Conservation (phyloP, 2,888 invertebrate genomes). For the Luffia ferchaultella region DNA sequence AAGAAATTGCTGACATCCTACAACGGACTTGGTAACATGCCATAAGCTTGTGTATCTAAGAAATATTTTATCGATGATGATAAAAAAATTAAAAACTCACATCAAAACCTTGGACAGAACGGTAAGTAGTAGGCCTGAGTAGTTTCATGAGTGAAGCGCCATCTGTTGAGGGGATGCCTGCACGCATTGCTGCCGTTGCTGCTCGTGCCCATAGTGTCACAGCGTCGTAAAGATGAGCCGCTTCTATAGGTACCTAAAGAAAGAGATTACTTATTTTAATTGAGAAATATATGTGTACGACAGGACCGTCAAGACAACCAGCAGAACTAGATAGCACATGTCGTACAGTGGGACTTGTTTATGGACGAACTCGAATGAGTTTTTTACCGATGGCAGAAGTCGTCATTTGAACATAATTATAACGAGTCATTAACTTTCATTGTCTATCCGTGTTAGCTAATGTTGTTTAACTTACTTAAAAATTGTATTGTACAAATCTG, state of each 20-base stretch:
- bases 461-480: too few relatives aligned
- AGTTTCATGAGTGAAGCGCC: constrained; percentile 78
- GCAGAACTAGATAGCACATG: too few relatives aligned
- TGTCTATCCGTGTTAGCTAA: too few relatives aligned
- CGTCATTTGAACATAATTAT: too few relatives aligned
- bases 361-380: too few relatives aligned
- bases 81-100: constrained; percentile 51
- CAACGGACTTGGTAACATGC: too few relatives aligned
- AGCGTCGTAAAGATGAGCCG: constrained; percentile 87
- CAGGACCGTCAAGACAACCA: not conserved
- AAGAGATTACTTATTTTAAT: not conserved
- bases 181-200: constrained; percentile 74
- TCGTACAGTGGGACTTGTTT: too few relatives aligned
- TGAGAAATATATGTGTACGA: not conserved
- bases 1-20: too few relatives aligned
- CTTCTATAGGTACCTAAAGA: constrained; percentile 78
- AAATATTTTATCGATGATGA: not conserved
- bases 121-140: constrained; percentile 80
- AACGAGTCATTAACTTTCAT: too few relatives aligned
- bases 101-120: constrained; percentile 81
- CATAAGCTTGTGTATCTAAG: too few relatives aligned
- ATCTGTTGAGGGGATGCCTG: constrained; percentile 74
- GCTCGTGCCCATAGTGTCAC: constrained; percentile 88
- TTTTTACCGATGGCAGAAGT: too few relatives aligned
- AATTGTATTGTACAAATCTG: too few relatives aligned